A percentile compares a stretch with the other conserved stretches of the same genome.
phyloP scores from a whole-genome alignment of 2,888 invertebrate species.

The Malacosoma neustria region DNA sequence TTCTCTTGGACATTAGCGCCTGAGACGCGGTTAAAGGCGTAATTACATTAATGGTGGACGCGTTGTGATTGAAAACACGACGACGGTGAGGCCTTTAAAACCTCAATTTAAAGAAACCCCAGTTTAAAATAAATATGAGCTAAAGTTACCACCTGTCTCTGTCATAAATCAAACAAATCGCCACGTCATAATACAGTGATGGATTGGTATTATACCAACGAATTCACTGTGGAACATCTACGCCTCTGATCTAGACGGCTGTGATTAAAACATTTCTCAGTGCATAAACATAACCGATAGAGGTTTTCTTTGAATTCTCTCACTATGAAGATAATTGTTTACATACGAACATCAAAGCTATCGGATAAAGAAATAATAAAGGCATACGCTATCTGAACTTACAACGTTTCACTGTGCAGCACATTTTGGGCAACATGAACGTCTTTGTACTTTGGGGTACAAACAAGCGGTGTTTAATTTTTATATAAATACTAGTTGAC shows the following conservation, averaged over 20 bases:
- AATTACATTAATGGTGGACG: not conserved
- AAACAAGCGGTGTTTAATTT: no score
- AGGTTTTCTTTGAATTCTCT: not conserved
- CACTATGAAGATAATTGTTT: not conserved
- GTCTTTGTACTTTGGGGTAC: no score
- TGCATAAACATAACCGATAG: not conserved
- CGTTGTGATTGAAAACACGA: not conserved
- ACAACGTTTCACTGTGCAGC: not conserved
- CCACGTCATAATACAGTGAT: not conserved
- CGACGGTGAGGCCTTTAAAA: not conserved
- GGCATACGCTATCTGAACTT: not conserved
- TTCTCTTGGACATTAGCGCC: not conserved
- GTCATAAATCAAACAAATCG: not conserved
- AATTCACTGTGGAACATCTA: not conserved
- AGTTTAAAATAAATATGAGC: not conserved
- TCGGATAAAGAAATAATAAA: not conserved
- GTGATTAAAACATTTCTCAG: not conserved
- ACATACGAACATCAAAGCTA: not conserved
- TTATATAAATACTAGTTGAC: no score
- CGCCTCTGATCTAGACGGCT: not conserved
- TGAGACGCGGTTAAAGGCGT: not conserved
- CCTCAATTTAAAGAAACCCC: not conserved
- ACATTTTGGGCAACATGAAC: no score
- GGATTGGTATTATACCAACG: not conserved
- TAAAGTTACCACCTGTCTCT: no score